Evolutionary conservation across 2,113 vertebrate genomes (phyloP), one percentile per base, ranked within the genome.

Genomic region (Urocitellus parryii): DNA sequence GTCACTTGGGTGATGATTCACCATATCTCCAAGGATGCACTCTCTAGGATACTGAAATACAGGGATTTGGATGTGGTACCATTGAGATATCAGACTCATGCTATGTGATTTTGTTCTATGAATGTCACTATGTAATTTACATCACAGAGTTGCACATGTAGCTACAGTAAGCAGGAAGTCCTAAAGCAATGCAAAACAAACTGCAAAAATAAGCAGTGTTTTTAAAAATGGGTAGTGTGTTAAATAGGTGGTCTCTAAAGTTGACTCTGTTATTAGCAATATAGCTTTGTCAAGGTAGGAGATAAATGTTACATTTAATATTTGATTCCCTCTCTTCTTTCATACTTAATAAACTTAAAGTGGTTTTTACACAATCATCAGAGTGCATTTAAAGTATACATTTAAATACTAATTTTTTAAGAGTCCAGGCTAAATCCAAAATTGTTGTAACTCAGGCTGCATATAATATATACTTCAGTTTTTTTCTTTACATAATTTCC

Each of bases 321-420:
- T 76, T 70, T 8, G 58, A 45, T 77, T 13, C 20, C 16, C 18
- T 65, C 5, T 63, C 2, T 92, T 27, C 4, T 34, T 78, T 89
- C 80, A 88, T 72, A 77, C 67, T 91, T 56, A 86, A 90, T n/a
- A 58, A 17, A 63, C 16, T 37, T 73, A 87, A 89, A 51, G 18
- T 76, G 1, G 58, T 79, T 29, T 94, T 76, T 68, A 88, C 32
- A 74, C 39, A 67, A 5, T 67, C 58, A 91, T 93, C n/a, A 96
- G 51, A 91, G 78, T 25, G 32, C 2, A 65, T 91, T 63, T 27
- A 27, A 63, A 63, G 24, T 63, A 63, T 27, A 9, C 24, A 1
- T 8, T 85, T 48, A 82, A 11, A 0, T 65, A 63, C 20, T 87
- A 87, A 84, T 94, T 96, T 91, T 34, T 56, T 8, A 68, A 68